Evolutionary conservation across 2,113 vertebrate species (phyloP), one percentile per base, ranked within the genome.

Genomic region (Macroglossus sobrinus): DNA sequence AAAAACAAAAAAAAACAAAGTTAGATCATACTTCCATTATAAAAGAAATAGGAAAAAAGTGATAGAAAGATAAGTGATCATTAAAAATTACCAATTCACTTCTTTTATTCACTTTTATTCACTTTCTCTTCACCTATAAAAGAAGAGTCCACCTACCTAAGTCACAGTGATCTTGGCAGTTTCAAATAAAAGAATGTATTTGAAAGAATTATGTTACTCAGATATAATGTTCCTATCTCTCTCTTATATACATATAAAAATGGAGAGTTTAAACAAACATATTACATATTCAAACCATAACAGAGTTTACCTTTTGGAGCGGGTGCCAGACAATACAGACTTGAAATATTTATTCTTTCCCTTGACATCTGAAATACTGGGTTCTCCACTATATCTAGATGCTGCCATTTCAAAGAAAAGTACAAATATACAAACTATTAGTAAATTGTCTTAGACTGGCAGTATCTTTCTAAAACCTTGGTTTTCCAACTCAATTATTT

Each of bases 281-380:
- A 92, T 38, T 45, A 63, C 66, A 84, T 26, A 66, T n/a, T 72
- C 40, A 94, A 96, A 95, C 18, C 64, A 28, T 43, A 93, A 35
- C 0, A 75, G 3, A 87, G 66, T 33, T 90, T 98, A 98, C 98
- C 98, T 98, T 96, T 98, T 97, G 38, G 93, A 79, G 89, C 63
- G 69, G 26, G 66, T 92, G 18, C 63, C 69, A 68, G 96, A 95
- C 19, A 84, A 55, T 82, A 98, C 96, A 94, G 96, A 64, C 0
- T 13, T 45, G 15, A 84, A 5, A 93, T 15, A 74, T 72, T 97
- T 78, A 75, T 50, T 82, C 71, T 97, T 97, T 57, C 96, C 92
- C 84, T 97, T 96, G 26, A 64, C 15, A 35, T 95, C 38, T 93
- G 97, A 98, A 98, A 95, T 69, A 86, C 92, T 96, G 76, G 95